phyloP scores from a whole-genome alignment of 2,113 vertebrate species.

The Aepyceros melampus region DNA sequence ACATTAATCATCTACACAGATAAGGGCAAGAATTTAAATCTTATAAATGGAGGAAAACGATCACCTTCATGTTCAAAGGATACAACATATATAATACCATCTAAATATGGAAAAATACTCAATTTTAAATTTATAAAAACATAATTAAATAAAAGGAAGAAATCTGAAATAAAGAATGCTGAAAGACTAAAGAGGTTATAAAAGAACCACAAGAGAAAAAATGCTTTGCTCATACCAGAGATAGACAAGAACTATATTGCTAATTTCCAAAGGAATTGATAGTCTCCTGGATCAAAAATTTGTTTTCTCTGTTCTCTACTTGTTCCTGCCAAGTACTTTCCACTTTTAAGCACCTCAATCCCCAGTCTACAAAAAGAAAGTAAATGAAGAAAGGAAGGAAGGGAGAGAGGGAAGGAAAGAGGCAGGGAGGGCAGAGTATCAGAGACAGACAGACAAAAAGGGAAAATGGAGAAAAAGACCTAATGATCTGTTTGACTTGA shows the following conservation, averaged over 20 bases:
- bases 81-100: background rate
- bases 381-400: background rate
- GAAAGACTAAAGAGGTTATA: background rate
- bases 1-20: background rate
- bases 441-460: background rate
- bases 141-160: background rate
- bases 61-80: background rate
- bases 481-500: background rate
- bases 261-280: conserved; percentile 28
- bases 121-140: conserved; percentile 13
- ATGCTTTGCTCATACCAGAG: background rate
- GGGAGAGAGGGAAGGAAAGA: background rate
- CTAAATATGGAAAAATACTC: background rate
- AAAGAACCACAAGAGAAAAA: conserved; percentile 30
- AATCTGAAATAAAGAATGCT: background rate
- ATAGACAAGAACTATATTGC: background rate
- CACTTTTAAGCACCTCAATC: background rate
- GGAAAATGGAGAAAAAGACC: background rate
- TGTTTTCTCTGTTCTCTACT: background rate
- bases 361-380: background rate
- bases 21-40: conserved; percentile 47
- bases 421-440: background rate
- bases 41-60: background rate
- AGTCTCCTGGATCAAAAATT: background rate
- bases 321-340: background rate